Evolutionary conservation across 64 coral and sea anemone species (phyloP).

Genomic region (Catalaphyllia jardinei): DNA sequence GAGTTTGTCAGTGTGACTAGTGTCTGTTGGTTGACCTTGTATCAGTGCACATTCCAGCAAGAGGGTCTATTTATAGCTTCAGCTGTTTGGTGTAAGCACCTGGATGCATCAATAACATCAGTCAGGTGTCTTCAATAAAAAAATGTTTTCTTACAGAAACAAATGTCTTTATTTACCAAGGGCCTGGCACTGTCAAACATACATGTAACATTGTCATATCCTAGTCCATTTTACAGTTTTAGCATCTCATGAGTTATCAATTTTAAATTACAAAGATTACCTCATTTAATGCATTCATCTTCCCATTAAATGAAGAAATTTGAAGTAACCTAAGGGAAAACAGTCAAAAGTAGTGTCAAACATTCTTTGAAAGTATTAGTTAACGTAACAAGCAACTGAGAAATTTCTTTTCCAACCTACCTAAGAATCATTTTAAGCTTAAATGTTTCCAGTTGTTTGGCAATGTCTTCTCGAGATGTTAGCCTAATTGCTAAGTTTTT

Average conservation of each 20-base stretch:
- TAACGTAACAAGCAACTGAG: not conserved
- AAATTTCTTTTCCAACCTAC: slow-evolving; percentile 28
- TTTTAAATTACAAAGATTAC: slow-evolving; percentile 18
- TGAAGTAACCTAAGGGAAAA: slow-evolving; percentile 85
- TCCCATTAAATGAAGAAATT: slow-evolving; percentile 99
- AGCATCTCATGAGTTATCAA: not conserved
- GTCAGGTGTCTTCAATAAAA: not conserved
- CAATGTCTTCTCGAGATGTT: slow-evolving; percentile 83
- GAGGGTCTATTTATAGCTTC: too few relatives aligned
- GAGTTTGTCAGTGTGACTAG: too few relatives aligned
- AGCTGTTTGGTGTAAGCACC: too few relatives aligned
- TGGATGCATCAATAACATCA: not conserved
- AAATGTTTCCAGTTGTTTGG: slow-evolving; percentile 95
- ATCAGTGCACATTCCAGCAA: too few relatives aligned
- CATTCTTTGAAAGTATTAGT: not conserved
- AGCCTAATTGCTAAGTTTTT: slow-evolving; percentile 85
- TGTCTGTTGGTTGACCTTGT: too few relatives aligned
- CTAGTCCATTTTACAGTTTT: not conserved
- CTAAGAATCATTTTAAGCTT: slow-evolving; percentile 99
- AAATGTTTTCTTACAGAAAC: too few relatives aligned
- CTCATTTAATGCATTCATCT: slow-evolving; percentile 99
- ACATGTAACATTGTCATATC: not conserved
- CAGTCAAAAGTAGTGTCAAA: not conserved
- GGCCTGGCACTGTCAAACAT: too few relatives aligned
- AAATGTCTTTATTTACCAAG: not conserved